Base-by-base conservation (phyloP, 2,797 vertebrate genomes). In the Gymnodraco acuticeps region DNA sequence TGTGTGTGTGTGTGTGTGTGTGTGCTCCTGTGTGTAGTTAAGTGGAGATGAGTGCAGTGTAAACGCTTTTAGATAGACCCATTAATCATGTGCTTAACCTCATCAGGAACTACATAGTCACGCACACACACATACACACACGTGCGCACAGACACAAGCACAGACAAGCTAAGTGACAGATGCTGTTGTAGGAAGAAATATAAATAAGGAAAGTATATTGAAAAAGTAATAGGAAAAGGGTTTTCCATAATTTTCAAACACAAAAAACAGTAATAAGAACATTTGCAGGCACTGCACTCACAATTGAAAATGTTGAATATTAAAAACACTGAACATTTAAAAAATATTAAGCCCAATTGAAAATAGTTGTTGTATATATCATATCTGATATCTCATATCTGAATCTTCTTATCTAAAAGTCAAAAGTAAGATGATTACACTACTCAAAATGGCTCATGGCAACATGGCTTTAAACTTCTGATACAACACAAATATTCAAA, bases 81-180 rank as follows among this genome's bases (percentile, higher is more conserved):
- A 90, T 91, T 90, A 89, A 92, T 91, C 86, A 87, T 89, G 86
- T 86, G 77, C 84, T 91, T 90, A 88, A 91, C 90, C 88, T 89
- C 88, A 89, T 87, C 84, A 86, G 82, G 56, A 82, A 72, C 73
- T 38, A 38, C 33, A 38, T 7, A 38, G 6, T 7, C 33, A 38
- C 8, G 8, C 33, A 38, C 68, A 16, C 65, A 27, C 27, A 27
- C 23, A 27, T 27, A 52, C 33, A 20, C 20, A 50, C n/a, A 67
- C 0, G 19, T 61, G 66, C 68, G 61, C 70, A 71, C 70, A 27
- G 64, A 60, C 54, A 42, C 20, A 46, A 41, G 31, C 50, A 56
- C 38, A 16, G 62, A 52, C 33, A 20, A 17, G 41, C n/a, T 60
- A 38, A 38, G 10, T 19, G 14, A 45, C 41, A 72, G 20, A 55